These are phyloP conservation scores for Takifugu bimaculatus DNA, from an alignment of 2,113 vertebrate genomes.

Conservation along the genomic window DNA sequence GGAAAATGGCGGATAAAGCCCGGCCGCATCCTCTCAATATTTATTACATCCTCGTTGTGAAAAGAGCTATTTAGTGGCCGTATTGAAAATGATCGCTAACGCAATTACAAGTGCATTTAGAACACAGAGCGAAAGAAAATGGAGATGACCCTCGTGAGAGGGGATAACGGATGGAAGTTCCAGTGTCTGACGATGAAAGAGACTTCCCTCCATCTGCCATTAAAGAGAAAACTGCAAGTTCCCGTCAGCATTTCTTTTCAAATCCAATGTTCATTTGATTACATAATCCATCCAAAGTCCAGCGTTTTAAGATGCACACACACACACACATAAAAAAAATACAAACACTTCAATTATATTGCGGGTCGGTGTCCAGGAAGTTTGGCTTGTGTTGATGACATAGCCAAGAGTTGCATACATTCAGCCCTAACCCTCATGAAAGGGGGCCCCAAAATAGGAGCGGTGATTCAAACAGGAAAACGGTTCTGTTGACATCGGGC, in stretches of 20 bases:
- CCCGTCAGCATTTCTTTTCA: slow-evolving; percentile 9
- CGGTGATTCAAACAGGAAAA: slow-evolving; percentile 42
- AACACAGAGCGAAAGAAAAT: slow-evolving; percentile 58
- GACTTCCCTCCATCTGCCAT: slow-evolving; percentile 12
- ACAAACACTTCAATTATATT: slow-evolving; percentile 18
- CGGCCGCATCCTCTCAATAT: slow-evolving; percentile 77
- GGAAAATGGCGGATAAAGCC: slow-evolving; percentile 83
- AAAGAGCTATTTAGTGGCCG: slow-evolving; percentile 71
- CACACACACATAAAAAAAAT: too few relatives aligned
- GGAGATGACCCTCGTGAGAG: slow-evolving; percentile 44
- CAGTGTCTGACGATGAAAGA: slow-evolving; percentile 33
- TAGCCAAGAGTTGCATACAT: slow-evolving; percentile 27
- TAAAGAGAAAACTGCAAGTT: slow-evolving; percentile 20
- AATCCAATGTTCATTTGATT: slow-evolving; percentile 13
- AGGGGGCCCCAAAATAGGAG: slow-evolving; percentile 48
- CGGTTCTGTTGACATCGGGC: slow-evolving; percentile 35
- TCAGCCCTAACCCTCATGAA: slow-evolving; percentile 41
- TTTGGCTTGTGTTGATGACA: slow-evolving; percentile 38
- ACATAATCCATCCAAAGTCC: not conserved
- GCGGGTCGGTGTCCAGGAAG: slow-evolving; percentile 30
- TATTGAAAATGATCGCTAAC: slow-evolving; percentile 72
- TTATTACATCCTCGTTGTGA: slow-evolving; percentile 76
- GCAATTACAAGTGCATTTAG: slow-evolving; percentile 74
- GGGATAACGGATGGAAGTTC: slow-evolving; percentile 52
- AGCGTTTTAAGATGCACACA: too few relatives aligned